Base-by-base conservation (phyloP, 1,140 invertebrate species). In the Globodera rostochiensis region DNA sequence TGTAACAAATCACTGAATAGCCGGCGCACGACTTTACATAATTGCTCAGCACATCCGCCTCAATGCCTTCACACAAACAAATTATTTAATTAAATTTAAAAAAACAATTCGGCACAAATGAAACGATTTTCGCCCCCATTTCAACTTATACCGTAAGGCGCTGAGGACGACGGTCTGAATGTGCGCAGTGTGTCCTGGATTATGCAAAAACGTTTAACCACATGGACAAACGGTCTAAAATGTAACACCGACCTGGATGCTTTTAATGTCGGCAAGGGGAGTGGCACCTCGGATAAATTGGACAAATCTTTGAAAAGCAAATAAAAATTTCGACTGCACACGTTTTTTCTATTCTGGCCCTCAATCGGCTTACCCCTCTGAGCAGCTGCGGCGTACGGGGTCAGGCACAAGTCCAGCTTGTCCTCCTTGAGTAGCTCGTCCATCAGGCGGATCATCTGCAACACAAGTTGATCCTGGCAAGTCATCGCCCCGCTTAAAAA, bases 401-500 rank as follows among this genome's bases (percentile, higher is more conserved):
- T 98, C 80, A 99, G 89, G 90, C 96, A 97, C 53, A 98, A 92
- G 92, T 98, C 96, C 53, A 98, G 91, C 91, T 98, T 98, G 91
- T 97, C 95, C 84, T 94, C 92, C 69, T 95, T 92, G 53, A 99
- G 91, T 36, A 99, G 91, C 91, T 91, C 91, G 91, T 99, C 98
- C 96, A 99, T 99, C 6, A 99, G 91, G 0, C 95, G 96, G 80
- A 99, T 98, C 91, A 98, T 98, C 87, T 93, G 93, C 75, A 99
- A 91, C 83, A 99, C 96, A 0, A 99, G 92, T 91, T 99, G 97
- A 92, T 99, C 98, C 91, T 99, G 88, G 82, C n/a, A 99, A 90
- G 91, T 99, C 97, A 91, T 99, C 98, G 1, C 98, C 98, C 88
- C 97, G 93, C 92, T 99, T 99, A 90, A 98, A 99, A 84, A 99